phyloP scores from a whole-genome alignment of 2,113 vertebrate genomes.

The Atractosteus spatula region DNA sequence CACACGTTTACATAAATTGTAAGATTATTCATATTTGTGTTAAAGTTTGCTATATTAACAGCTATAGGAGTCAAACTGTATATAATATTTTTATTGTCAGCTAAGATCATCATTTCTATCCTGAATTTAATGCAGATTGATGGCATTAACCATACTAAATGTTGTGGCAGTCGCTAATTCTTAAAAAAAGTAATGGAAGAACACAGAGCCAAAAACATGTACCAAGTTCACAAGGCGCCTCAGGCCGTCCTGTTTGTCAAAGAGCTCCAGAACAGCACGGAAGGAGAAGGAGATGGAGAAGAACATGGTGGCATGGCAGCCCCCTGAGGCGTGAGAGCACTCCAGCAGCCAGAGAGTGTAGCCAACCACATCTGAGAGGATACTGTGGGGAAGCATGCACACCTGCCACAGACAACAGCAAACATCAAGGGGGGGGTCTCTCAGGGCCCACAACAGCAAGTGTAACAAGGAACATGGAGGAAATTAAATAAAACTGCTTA shows the following conservation, averaged over 20 bases:
- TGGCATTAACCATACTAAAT: too few relatives aligned
- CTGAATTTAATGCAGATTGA: too few relatives aligned
- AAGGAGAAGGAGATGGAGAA: constrained; percentile 98
- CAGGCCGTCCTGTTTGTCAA: constrained; percentile 94
- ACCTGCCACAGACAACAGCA: constrained; percentile 69
- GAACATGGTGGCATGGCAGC: constrained; percentile 99
- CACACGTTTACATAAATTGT: too few relatives aligned
- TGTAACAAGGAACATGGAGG: too few relatives aligned
- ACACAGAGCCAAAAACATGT: constrained; percentile 36
- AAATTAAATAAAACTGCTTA: too few relatives aligned
- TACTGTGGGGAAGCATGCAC: constrained; percentile 90
- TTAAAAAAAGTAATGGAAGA: neutral
- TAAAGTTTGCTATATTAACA: too few relatives aligned
- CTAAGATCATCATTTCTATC: too few relatives aligned
- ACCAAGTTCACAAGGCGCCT: constrained; percentile 94
- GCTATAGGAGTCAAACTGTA: too few relatives aligned
- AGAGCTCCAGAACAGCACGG: constrained; percentile 92
- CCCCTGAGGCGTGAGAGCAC: constrained; percentile 95
- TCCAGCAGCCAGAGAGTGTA: constrained; percentile 97
- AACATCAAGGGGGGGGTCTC: constrained; percentile 1
- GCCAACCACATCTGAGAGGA: constrained; percentile 90
- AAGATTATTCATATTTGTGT: too few relatives aligned
- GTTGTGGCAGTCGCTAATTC: too few relatives aligned
- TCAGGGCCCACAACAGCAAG: too few relatives aligned
- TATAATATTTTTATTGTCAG: too few relatives aligned